These are phyloP conservation scores for Notothenia coriiceps DNA, from an alignment of 2,113 vertebrate species.

Conservation along the genomic window DNA sequence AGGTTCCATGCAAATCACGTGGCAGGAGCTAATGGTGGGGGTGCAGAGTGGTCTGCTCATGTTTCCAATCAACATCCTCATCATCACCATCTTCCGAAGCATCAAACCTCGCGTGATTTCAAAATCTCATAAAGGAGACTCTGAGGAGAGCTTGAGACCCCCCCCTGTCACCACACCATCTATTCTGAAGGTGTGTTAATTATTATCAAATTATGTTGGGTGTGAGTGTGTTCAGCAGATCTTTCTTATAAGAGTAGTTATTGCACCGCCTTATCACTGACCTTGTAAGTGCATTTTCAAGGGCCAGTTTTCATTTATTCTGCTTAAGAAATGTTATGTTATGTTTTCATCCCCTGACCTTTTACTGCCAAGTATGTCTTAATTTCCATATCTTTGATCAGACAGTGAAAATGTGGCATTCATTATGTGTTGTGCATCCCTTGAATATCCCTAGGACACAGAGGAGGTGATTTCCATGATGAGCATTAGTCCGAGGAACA, in stretches of 20 bases:
- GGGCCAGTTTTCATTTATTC: too few species aligned
- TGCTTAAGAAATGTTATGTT: too few species aligned
- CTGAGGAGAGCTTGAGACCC: slow-evolving; percentile 28
- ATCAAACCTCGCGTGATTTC: slow-evolving; percentile 78
- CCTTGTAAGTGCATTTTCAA: background rate
- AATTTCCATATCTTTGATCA: background rate
- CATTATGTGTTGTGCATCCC: slow-evolving; percentile 10
- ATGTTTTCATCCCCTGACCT: background rate
- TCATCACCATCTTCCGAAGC: slow-evolving; percentile 86
- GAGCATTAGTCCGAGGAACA: slow-evolving; percentile 78
- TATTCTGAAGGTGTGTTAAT: slow-evolving; percentile 74
- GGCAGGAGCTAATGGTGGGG: slow-evolving; percentile 84
- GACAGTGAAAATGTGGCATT: background rate
- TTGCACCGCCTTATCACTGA: background rate
- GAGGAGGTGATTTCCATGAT: slow-evolving; percentile 74
- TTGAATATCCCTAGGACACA: slow-evolving; percentile 70
- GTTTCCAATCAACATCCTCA: slow-evolving; percentile 90
- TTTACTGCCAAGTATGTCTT: background rate
- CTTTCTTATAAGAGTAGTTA: background rate
- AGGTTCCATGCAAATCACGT: slow-evolving; percentile 79
- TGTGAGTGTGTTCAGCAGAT: background rate
- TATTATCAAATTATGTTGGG: background rate
- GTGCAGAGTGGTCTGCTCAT: slow-evolving; percentile 86
- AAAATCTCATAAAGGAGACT: slow-evolving; percentile 30
- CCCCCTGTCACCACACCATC: slow-evolving; percentile 55